A percentile compares a stretch with the other conserved stretches of the same genome.
Evolutionary conservation across 1,140 invertebrate genomes (phyloP).

Genomic region (Drosophila parabipectinata): DNA sequence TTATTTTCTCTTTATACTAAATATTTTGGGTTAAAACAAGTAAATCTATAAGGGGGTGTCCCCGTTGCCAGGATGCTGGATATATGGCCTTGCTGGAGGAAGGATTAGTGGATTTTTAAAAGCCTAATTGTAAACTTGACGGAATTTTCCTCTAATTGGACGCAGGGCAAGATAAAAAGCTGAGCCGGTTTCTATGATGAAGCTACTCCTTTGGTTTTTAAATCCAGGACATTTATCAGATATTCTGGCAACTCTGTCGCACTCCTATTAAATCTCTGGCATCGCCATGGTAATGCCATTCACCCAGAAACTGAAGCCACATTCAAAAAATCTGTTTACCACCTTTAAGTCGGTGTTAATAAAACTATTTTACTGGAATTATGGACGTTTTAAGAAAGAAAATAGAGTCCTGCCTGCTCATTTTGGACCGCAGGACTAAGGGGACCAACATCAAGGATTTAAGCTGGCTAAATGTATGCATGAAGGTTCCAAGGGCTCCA

Average conservation of each 20-base stretch:
- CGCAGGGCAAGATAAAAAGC: too few species aligned
- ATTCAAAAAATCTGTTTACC: slow-evolving; percentile 55
- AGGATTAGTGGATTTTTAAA: too few species aligned
- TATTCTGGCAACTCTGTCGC: too few species aligned
- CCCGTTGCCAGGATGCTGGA: too few species aligned
- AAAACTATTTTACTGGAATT: background rate
- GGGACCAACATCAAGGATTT: slow-evolving; percentile 9
- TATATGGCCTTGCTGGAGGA: too few species aligned
- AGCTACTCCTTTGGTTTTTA: too few species aligned
- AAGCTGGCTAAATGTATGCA: slow-evolving; percentile 62
- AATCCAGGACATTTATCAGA: too few species aligned
- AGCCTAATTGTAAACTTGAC: too few species aligned
- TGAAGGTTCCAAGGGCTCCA: background rate
- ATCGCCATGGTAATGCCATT: background rate
- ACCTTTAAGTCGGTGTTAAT: slow-evolving; percentile 15
- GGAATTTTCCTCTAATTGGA: too few species aligned
- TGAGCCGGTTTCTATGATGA: too few species aligned
- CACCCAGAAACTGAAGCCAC: slow-evolving; percentile 41
- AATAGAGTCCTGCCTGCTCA: slow-evolving; percentile 41
- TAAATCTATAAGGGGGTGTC: too few species aligned
- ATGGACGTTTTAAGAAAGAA: slow-evolving; percentile 55
- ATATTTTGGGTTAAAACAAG: too few species aligned
- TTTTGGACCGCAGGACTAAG: slow-evolving; percentile 17
- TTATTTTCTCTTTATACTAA: background rate
- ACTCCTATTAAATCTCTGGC: background rate